Evolutionary conservation across 1,140 invertebrate species (phyloP), one percentile per base, ranked within the genome.

Genomic region (Aphelinus certus): DNA sequence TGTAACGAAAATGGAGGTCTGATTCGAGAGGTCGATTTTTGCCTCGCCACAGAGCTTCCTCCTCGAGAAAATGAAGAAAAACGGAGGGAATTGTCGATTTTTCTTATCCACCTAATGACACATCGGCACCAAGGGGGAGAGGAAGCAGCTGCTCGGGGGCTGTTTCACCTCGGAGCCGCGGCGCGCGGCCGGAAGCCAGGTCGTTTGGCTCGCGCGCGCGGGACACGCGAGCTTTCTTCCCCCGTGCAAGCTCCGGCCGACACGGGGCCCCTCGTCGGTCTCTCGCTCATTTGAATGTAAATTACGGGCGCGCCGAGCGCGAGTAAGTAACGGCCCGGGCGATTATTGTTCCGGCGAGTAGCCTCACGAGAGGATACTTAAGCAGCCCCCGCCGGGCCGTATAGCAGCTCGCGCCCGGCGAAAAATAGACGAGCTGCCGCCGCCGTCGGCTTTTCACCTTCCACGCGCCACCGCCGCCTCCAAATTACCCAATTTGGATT

Each of bases 271-370:
- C 26, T 26, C 26, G 1, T 10, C 42, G 10, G 9, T 47, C 56
- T 10, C 55, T 57, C 68, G 77, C 82, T 82, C 80, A 83, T 83
- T 83, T 83, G 80, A 83, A 83, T 83, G 82, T 83, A 82, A 83
- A 83, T 83, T 83, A 83, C 81, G 80, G 76, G 5, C 73, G 78
- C 26, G 26, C 79, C 76, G 77, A 72, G 26, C 26, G 77, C 76
- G 74, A 71, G 78, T 77, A 79, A 80, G 79, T 80, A 81, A 82
- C 79, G 81, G 80, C 79, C 78, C 73, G 79, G 71, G 79, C 80
- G 78, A 77, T 83, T 82, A 82, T 82, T 83, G 81, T 83, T 82
- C 81, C 82, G 79, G 77, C 79, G 80, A 81, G 81, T 82, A 79
- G 77, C 81, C 80, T 76, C 77, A 79, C 78, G 80, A 78, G 78